phyloP scores from a whole-genome alignment of 2,113 vertebrate species.

The Thamnaconus septentrionalis region DNA sequence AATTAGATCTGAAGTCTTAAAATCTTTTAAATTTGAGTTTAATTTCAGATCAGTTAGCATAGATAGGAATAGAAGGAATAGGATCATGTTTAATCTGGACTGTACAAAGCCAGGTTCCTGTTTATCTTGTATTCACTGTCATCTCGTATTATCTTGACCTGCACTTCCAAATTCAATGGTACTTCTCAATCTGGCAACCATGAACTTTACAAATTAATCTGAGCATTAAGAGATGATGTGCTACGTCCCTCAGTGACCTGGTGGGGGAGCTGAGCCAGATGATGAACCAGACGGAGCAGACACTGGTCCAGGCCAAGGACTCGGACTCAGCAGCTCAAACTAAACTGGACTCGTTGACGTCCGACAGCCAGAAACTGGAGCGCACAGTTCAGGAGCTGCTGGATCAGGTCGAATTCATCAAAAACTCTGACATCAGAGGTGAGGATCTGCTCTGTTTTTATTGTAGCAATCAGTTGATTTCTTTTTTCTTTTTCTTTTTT shows the following conservation, averaged over 20 bases:
- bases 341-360: slow-evolving; percentile 76
- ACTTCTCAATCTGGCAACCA: too few relatives aligned
- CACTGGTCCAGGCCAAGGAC: slow-evolving; percentile 70
- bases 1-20: slow-evolving; percentile 57
- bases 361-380: slow-evolving; percentile 84
- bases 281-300: slow-evolving; percentile 81
- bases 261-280: slow-evolving; percentile 81
- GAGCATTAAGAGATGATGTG: too few relatives aligned
- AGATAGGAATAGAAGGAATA: too few relatives aligned
- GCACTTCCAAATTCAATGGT: too few relatives aligned
- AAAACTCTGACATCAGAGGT: slow-evolving; percentile 95
- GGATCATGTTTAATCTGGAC: neutral
- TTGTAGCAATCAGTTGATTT: neutral
- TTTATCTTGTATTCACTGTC: too few relatives aligned
- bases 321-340: slow-evolving; percentile 73
- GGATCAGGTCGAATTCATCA: slow-evolving; percentile 91
- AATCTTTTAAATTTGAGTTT: too few relatives aligned
- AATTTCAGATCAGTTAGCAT: too few relatives aligned
- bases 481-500: neutral
- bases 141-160: too few relatives aligned
- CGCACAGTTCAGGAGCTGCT: slow-evolving; percentile 83
- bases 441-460: slow-evolving; percentile 23
- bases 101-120: too few relatives aligned
- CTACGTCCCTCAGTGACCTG: slow-evolving; percentile 79
- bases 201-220: too few relatives aligned